Base-by-base conservation (phyloP, 2,797 vertebrate species). In the Pantherophis alleghaniensis region DNA sequence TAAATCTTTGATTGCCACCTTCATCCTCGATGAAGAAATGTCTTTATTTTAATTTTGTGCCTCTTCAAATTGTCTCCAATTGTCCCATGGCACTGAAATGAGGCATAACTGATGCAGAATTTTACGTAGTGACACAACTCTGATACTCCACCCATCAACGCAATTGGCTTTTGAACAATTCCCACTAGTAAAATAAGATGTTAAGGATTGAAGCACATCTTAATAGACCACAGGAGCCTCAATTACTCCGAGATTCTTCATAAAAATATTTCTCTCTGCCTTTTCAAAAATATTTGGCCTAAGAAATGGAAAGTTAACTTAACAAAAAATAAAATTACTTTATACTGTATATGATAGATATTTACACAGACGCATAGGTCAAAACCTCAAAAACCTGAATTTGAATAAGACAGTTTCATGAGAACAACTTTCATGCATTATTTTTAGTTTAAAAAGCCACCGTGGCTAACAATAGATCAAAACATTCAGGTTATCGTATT, bases 371-470 rank as follows among this genome's bases (percentile, higher is more conserved):
- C 32, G 9, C 22, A 66, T 14, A 66, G 9, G 18, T 3, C 11
- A 20, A 24, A 47, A 24, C 32, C 22, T 89, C 37, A 60, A 37
- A 26, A 90, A 55, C 16, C 1, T 10, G 55, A 51, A 86, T 22
- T 55, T 4, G 10, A 59, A 24, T 7, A 20, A 24, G 14, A 32
- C 28, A n/a, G 13, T 66, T 24, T 66, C 10, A 22, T 28, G 42
- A 47, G 57, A 14, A 28, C 4, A 60, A 92, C 42, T 51, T 24
- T 26, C 90, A 79, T 91, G 86, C 56, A 92, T 93, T 95, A 95
- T 61, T 5, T 93, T 95, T 94, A 88, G 94, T 95, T 74, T 37
- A 18, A 95, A 93, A 88, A 94, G 95, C 96, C 94, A 94, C 20
- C 0, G 7, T 4, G 9, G 14, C 60, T 90, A 61, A 93, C 79